Conservation (phyloP, 2,113 vertebrate species). For the Shinisaurus crocodilurus region DNA sequence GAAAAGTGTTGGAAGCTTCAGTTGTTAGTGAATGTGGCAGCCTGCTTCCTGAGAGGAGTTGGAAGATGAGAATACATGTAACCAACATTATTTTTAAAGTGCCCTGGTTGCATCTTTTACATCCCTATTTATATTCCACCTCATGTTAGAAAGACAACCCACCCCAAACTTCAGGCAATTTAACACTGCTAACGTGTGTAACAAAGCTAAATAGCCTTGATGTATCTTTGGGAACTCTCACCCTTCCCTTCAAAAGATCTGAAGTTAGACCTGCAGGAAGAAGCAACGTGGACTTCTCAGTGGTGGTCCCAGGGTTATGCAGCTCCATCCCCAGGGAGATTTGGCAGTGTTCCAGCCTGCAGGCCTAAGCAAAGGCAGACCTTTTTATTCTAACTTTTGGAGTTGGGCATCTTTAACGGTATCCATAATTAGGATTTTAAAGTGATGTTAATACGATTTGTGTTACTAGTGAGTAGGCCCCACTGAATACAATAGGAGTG, state of each 20-base stretch:
- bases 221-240: neutral
- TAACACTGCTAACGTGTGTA: no score
- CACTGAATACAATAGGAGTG: neutral
- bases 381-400: neutral
- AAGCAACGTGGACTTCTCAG: neutral
- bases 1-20: neutral
- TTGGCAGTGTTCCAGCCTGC: neutral
- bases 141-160: neutral
- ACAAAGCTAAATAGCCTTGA: no score
- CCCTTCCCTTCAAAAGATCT: neutral
- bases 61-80: neutral
- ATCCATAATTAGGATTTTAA: no score
- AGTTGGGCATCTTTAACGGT: neutral
- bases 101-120: neutral
- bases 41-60: neutral
- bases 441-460: neutral
- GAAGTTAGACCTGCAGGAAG: neutral
- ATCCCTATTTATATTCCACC: neutral
- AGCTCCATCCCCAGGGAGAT: neutral
- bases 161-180: no score
- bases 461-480: no score
- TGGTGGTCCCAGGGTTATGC: neutral
- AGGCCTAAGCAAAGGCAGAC: neutral
- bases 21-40: neutral
- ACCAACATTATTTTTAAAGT: neutral